Conservation (phyloP, 1,140 invertebrate species). For the Heliconius hewitsoni region DNA sequence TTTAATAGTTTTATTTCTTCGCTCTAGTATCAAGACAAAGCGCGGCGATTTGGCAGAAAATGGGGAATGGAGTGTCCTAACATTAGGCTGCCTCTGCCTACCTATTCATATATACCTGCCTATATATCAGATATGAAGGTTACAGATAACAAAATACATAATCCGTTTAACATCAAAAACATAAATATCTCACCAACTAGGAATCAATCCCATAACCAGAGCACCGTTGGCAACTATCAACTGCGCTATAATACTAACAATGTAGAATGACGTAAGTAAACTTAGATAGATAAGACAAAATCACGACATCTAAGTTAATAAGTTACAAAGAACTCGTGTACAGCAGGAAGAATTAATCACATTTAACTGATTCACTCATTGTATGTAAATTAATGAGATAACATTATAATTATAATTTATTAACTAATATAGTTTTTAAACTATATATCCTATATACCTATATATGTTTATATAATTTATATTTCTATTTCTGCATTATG, state of each 20-base stretch:
- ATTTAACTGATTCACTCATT: constrained; percentile 3
- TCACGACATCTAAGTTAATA: constrained; percentile 28
- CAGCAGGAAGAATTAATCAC: constrained; percentile 5
- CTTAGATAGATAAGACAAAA: constrained; percentile 17
- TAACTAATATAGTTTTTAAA: not conserved
- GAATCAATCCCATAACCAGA: not conserved
- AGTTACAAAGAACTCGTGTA: not conserved
- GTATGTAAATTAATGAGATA: constrained; percentile 14
- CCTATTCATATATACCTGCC: too few species aligned
- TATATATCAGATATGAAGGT: too few species aligned
- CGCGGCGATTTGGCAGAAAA: too few species aligned
- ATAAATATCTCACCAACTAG: not conserved
- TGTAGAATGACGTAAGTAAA: constrained; percentile 19
- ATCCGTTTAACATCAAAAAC: too few species aligned
- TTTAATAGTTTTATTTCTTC: too few species aligned
- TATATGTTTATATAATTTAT: not conserved
- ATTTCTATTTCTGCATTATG: not conserved
- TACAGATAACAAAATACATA: too few species aligned
- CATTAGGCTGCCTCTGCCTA: too few species aligned
- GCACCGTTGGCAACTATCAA: not conserved
- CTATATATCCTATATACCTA: not conserved
- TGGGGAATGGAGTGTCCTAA: too few species aligned
- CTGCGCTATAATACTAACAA: not conserved
- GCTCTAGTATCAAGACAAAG: too few species aligned
- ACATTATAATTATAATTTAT: not conserved